Percentiles rank a stretch among this genome's conserved stretches.
Conservation (phyloP, 2,888 invertebrate genomes). For the Strigamia transsilvanica region DNA sequence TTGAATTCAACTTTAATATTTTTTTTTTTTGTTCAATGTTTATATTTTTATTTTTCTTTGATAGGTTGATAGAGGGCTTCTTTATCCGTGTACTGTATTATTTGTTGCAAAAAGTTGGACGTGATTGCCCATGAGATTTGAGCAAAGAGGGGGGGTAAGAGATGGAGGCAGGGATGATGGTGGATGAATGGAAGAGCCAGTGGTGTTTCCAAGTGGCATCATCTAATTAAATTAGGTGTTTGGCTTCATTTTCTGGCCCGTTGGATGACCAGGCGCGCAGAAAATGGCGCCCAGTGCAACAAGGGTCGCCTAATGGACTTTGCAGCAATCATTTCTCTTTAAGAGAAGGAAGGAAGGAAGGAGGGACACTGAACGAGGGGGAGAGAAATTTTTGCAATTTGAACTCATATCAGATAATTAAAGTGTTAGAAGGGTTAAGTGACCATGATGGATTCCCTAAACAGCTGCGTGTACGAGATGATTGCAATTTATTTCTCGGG, state of each 20-base stretch:
- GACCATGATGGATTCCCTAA: constrained; percentile 21
- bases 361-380: neutral
- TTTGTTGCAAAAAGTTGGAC: constrained; percentile 30
- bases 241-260: constrained; percentile 30
- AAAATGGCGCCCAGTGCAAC: constrained; percentile 30
- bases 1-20: no score
- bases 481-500: constrained; percentile 10
- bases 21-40: no score
- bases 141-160: neutral
- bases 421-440: constrained; percentile 30
- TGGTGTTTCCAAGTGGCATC: constrained; percentile 21
- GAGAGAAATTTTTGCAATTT: constrained; percentile 29
- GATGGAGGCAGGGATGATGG: constrained; percentile 1
- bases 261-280: constrained; percentile 30
- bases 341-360: neutral
- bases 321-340: constrained; percentile 30
- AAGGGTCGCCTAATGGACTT: constrained; percentile 26
- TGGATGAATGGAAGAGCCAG: constrained; percentile 20
- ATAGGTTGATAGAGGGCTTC: neutral
- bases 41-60: neutral
- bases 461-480: constrained; percentile 21
- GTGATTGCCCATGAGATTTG: constrained; percentile 30
- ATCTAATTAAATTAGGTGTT: constrained; percentile 30
- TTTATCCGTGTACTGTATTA: constrained; percentile 12
- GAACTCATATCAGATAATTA: constrained; percentile 26